Base-by-base conservation (phyloP, 2,797 vertebrate species). In the Typhlichthys eigenmanni region DNA sequence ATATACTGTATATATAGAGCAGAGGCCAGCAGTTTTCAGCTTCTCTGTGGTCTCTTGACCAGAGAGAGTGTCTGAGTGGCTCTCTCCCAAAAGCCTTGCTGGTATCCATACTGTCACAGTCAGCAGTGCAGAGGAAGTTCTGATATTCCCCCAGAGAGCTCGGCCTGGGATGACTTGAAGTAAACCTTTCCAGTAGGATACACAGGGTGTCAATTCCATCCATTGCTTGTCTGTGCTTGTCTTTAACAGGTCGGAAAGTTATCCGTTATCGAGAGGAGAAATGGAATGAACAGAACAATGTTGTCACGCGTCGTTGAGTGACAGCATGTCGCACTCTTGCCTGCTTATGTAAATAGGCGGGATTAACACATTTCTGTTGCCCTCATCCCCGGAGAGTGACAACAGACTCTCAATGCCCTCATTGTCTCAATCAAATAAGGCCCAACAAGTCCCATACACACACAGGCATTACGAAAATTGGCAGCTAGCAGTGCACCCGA, bases 181-280 rank as follows among this genome's bases (percentile, higher is more conserved):
- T 55, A 66, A 78, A 38, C 34, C 34, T 9, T 38, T 75, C 66
- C 66, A 71, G 63, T 60, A 68, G 64, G 60, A 62, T 63, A 58
- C 71, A 66, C 29, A 53, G 55, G 67, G 67, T 74, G 78, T 83
- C 64, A 74, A 48, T 82, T 80, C 66, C 69, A 74, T 81, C 80
- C 64, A 80, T 58, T 60, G 62, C 63, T 13, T 54, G 54, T 68
- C 55, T 67, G 59, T 46, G 38, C 24, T 29, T 29, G 34, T 38
- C 34, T 38, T 38, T 38, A 38, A 38, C 34, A 38, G 34, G 34
- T 38, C 8, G 34, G 5, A 7, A 38, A 38, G 34, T 29, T 9
- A 38, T 38, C 34, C 8, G 34, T 29, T 4, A 29, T 9, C 8
- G 34, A 38, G 34, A 38, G 34, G 34, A 38, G 34, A 38, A 6